Base-by-base conservation (phyloP, 2,888 invertebrate genomes). In the Oscheius onirici region DNA sequence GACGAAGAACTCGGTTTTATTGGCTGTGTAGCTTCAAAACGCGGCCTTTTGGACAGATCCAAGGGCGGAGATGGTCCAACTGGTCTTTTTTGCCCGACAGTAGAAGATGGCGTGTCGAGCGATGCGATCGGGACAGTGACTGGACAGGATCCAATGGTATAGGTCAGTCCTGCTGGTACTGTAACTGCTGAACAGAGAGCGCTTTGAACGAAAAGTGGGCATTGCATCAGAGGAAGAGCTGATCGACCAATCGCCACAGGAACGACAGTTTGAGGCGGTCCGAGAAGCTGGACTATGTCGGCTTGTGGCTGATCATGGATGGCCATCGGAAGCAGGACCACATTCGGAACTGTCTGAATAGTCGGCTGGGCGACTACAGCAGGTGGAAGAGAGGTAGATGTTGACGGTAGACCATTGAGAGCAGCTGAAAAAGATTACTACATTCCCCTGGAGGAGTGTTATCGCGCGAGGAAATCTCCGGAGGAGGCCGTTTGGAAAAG, bases 201-300 rank as follows among this genome's bases (percentile, higher is more conserved):
- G 20, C 41, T 41, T 26, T 68, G 68, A 22, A 68, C 22, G 15
- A 68, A 15, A 10, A 68, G 46, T 15, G 68, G 68, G 15, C 49
- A 49, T 10, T 66, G 66, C 41, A 69, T 70, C 34, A 72, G 13
- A 11, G 69, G 57, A 43, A 61, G 20, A 22, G 76, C 34, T 11
- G 58, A 44, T 28, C 74, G 28, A 2, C 77, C 73, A 40, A 82
- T 49, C 1, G 82, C 81, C 17, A 82, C 77, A 10, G 82, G 82
- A 46, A 82, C 51, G 3, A 82, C 17, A 2, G 80, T 76, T 51
- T 82, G 81, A 11, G 76, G 60, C 10, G 78, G 76, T 10, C 81
- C 81, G 51, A 80, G 55, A 0, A 77, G 54, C 80, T 82, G 58
- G n/a, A 71, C 58, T n/a, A 71, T 26, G 26, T 71, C 71, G 17